A percentile compares a stretch with the other conserved stretches of the same genome.
Conservation (phyloP, 2,888 invertebrate species). For the Brassicogethes aeneus region DNA sequence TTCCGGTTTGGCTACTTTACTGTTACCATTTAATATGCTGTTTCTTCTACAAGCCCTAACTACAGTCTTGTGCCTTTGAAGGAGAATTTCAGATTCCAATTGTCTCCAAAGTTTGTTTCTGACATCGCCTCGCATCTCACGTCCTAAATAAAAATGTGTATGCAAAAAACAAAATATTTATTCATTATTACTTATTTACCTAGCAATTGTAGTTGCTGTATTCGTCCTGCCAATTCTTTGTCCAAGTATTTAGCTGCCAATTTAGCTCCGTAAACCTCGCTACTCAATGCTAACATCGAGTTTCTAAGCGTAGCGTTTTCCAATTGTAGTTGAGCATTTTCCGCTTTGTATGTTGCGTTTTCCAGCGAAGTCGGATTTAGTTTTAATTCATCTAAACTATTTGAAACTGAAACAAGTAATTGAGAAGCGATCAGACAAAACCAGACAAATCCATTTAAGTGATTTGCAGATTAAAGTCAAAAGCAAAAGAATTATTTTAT, state of each 20-base stretch:
- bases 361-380: constrained; percentile 37
- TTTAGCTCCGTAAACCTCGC: constrained; percentile 76
- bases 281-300: constrained; percentile 64
- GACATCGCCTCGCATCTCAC: constrained; percentile 71
- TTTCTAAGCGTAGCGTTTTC: constrained; percentile 65
- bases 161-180: too few species aligned
- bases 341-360: constrained; percentile 42
- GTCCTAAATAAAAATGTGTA: too few species aligned
- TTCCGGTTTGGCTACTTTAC: constrained; percentile 30
- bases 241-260: constrained; percentile 80
- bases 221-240: constrained; percentile 72
- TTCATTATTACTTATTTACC: constrained; percentile 34
- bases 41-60: constrained; percentile 54
- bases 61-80: constrained; percentile 78
- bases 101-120: constrained; percentile 73
- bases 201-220: constrained; percentile 77
- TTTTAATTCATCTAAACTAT: constrained; percentile 35
- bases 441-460: too few species aligned
- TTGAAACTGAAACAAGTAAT: too few species aligned
- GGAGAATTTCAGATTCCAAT: constrained; percentile 77
- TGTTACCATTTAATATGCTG: constrained; percentile 30
- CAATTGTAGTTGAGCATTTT: constrained; percentile 50
- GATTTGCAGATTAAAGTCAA: too few species aligned
- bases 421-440: too few species aligned
- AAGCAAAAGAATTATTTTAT: too few species aligned